Evolutionary conservation across 2,888 invertebrate species (phyloP).

Genomic region (Apodemia mormo): DNA sequence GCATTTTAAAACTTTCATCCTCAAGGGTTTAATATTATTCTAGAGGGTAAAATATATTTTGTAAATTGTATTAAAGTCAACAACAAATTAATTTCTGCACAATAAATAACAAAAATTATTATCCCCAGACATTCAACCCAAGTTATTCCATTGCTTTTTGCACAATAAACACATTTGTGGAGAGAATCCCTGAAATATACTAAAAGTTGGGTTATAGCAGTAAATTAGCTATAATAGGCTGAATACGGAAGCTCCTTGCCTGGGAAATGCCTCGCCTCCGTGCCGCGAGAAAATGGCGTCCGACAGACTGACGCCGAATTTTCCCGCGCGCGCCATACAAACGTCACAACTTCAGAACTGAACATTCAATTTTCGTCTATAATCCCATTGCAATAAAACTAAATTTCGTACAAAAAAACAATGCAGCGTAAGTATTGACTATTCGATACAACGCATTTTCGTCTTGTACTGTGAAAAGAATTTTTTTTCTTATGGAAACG

Average conservation of each 20-base stretch:
- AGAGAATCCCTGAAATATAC: conserved; percentile 44
- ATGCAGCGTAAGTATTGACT: conserved; percentile 53
- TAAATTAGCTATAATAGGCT: conserved; percentile 70
- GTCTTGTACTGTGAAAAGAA: conserved; percentile 22
- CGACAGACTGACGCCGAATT: conserved; percentile 65
- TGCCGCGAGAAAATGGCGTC: conserved; percentile 63
- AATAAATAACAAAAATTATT: conserved; percentile 16
- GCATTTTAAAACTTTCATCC: no score
- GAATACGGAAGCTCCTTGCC: conserved; percentile 61
- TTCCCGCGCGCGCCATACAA: conserved; percentile 46
- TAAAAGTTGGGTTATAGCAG: conserved; percentile 58
- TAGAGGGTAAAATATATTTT: no score
- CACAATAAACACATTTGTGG: conserved; percentile 42
- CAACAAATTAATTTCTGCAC: background rate
- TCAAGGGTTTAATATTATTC: no score
- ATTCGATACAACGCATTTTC: conserved; percentile 46
- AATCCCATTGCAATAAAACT: conserved; percentile 21
- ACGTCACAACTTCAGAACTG: conserved; percentile 31
- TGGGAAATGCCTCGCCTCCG: conserved; percentile 55
- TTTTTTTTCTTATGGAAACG: background rate
- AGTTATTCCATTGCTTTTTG: conserved; percentile 26
- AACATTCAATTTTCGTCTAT: conserved; percentile 29
- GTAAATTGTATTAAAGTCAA: background rate
- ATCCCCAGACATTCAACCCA: conserved; percentile 14
- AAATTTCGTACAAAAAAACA: conserved; percentile 34